These are phyloP conservation scores for Chrysolina americana DNA, from an alignment of 2,888 invertebrate genomes.

Conservation along the genomic window DNA sequence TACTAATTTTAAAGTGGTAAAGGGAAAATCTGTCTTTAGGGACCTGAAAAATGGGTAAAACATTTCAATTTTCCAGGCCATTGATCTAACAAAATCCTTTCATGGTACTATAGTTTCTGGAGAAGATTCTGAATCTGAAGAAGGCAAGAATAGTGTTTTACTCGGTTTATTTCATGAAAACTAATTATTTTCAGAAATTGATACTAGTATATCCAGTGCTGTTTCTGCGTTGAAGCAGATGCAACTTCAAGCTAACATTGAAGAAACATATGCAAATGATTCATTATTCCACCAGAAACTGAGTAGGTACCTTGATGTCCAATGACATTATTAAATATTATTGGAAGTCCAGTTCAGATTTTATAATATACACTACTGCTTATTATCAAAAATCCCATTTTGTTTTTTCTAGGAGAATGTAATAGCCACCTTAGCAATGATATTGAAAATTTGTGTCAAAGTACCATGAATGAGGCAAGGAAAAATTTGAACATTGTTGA, in stretches of 20 bases:
- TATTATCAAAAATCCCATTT: background rate
- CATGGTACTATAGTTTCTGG: constrained; percentile 66
- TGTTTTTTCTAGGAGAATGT: constrained; percentile 62
- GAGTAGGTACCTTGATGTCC: constrained; percentile 53
- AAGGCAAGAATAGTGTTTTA: constrained; percentile 55
- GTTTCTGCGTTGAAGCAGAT: constrained; percentile 57
- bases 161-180: background rate
- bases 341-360: too few relatives aligned
- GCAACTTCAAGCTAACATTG: constrained; percentile 34
- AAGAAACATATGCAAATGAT: constrained; percentile 53
- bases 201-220: constrained; percentile 61
- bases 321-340: too few relatives aligned
- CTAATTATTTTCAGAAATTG: constrained; percentile 56
- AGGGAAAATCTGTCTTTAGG: constrained; percentile 17
- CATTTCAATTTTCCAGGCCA: constrained; percentile 46
- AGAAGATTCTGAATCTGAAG: constrained; percentile 68
- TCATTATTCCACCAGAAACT: constrained; percentile 64
- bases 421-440: constrained; percentile 62
- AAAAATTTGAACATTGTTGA: constrained; percentile 63
- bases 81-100: constrained; percentile 52
- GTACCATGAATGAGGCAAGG: constrained; percentile 59
- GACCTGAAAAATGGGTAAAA: background rate
- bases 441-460: constrained; percentile 59
- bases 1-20: constrained; percentile 35
- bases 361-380: too few relatives aligned